These are phyloP conservation scores for Rhadinocentrus ornatus DNA, from an alignment of 2,797 vertebrate species.

Conservation along the genomic window DNA sequence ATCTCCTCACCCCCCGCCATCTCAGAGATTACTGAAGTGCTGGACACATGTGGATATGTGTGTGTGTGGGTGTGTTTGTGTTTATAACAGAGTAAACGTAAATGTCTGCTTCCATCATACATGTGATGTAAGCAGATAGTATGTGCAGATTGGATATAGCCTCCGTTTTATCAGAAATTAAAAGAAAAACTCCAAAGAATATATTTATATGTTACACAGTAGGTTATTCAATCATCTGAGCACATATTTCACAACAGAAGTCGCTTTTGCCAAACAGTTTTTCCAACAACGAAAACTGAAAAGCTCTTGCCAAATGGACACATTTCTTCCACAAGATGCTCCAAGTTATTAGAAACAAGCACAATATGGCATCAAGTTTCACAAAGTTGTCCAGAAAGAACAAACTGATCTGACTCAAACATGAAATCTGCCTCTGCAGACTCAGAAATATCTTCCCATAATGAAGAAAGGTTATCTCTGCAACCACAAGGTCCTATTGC, in stretches of 20 bases:
- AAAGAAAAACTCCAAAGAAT: neutral
- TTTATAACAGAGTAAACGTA: neutral
- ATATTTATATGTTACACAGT: conserved; percentile 1
- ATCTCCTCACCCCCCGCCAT: conserved; percentile 45
- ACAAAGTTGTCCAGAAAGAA: conserved; percentile 6
- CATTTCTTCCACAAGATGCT: conserved; percentile 31
- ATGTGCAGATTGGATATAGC: no score
- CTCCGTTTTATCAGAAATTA: no score
- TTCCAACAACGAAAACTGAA: conserved; percentile 1
- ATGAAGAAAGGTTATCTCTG: no score
- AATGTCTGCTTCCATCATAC: neutral
- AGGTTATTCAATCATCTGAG: conserved; percentile 20
- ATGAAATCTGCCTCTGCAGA: neutral
- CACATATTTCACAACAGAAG: conserved; percentile 40
- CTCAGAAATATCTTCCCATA: no score
- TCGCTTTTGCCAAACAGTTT: conserved; percentile 16
- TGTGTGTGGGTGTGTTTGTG: neutral
- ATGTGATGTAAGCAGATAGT: no score
- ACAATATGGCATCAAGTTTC: conserved; percentile 20
- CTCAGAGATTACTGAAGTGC: conserved; percentile 41
- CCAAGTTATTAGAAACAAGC: conserved; percentile 17
- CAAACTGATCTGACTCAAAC: conserved; percentile 2
- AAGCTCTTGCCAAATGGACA: conserved; percentile 31
- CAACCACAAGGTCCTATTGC: no score
- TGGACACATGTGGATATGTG: neutral